Base-by-base conservation (phyloP, 2,888 invertebrate genomes). In the Junonia oenone region DNA sequence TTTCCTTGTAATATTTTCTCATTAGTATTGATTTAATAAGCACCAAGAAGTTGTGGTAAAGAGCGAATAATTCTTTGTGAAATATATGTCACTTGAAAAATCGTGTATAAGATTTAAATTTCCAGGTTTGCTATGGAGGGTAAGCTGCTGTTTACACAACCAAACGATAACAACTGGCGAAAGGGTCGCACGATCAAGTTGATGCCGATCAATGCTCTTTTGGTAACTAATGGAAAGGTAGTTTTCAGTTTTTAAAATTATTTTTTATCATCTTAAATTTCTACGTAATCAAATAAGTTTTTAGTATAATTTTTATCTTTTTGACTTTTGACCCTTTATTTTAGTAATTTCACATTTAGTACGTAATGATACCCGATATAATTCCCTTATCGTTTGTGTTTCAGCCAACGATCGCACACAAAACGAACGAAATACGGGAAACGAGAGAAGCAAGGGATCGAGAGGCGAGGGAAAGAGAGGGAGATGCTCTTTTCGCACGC, bases 181-280 rank as follows among this genome's bases (percentile, higher is more conserved):
- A 95, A 96, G 78, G 96, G 96, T 64, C 93, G 96, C 69, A 96
- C 96, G 55, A 95, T 97, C 71, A 97, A 97, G 86, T 92, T 98
- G 75, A 94, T 95, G 66, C 95, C 96, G 51, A 94, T 97, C 64
- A 96, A 96, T 86, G 97, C 97, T 58, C 93, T 98, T 78, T 93
- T 98, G 82, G 95, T 98, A 72, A 97, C 96, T 69, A 95, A 96
- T 76, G 97, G 97, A 91, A 96, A 97, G 94, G 97, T 97, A 43
- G 9, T 13, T 43, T 13, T 33, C 6, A 29, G 2, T 14, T 45
- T 11, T 19, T 17, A 15, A 19, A 15, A 8, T 33, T 8, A 0
- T 31, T 47, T 11, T 11, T n/a, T n/a, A n/a, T n/a, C n/a, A n/a
- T n/a, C n/a, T n/a, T n/a, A n/a, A n/a, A n/a, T n/a, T n/a, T n/a